A percentile compares a stretch with the other conserved stretches of the same genome.
Conservation (phyloP, 2,888 invertebrate species). For the Agonopterix arenella region DNA sequence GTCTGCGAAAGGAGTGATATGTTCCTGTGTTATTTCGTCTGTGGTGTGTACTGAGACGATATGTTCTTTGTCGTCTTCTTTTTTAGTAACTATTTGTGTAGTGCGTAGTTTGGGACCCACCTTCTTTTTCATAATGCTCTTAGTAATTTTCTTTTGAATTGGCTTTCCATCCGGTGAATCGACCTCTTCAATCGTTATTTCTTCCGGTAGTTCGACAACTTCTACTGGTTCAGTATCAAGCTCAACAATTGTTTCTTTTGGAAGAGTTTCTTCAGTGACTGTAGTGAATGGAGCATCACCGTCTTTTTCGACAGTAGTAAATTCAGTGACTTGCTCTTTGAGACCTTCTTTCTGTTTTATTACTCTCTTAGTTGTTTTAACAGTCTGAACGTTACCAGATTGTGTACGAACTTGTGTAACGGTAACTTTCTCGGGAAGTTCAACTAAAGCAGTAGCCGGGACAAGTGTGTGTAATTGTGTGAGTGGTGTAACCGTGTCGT, state of each 20-base stretch:
- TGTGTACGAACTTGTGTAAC: constrained; percentile 19
- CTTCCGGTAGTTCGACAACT: constrained; percentile 39
- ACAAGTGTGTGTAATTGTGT: no score
- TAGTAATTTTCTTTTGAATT: no score
- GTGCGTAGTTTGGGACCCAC: no score
- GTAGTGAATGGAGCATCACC: constrained; percentile 37
- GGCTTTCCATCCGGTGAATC: no score
- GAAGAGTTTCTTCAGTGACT: constrained; percentile 18
- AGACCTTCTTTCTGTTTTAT: constrained; percentile 56
- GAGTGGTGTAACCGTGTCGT: no score
- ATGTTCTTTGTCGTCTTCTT: no score
- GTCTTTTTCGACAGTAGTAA: constrained; percentile 51
- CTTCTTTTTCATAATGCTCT: no score
- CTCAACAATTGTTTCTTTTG: neutral
- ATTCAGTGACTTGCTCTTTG: constrained; percentile 59
- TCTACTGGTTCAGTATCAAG: constrained; percentile 12
- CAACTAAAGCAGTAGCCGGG: no score
- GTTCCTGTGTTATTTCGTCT: constrained; percentile 10
- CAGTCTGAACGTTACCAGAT: constrained; percentile 35
- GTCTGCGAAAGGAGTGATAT: constrained; percentile 11
- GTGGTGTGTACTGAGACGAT: no score
- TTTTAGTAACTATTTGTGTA: no score
- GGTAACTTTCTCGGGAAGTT: no score
- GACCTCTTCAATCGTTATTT: constrained; percentile 10
- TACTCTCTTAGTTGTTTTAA: constrained; percentile 46